Percentiles rank a stretch among this genome's conserved stretches.
Conservation (phyloP, 1,140 invertebrate species). For the Paraescarpia echinospica region DNA sequence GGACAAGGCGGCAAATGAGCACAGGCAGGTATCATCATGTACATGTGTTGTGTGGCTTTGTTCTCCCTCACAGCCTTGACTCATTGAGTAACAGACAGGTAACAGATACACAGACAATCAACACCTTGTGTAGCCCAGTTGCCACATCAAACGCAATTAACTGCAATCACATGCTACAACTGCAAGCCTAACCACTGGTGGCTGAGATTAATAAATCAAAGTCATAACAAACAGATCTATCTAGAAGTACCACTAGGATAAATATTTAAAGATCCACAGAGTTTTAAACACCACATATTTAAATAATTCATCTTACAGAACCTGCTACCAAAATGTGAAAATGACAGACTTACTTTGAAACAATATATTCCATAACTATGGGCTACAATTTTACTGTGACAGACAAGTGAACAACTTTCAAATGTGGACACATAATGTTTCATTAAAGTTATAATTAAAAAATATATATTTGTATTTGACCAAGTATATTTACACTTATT, state of each 20-base stretch:
- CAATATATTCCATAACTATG: not conserved
- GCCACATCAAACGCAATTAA: not conserved
- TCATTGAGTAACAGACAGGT: not conserved
- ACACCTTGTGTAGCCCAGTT: not conserved
- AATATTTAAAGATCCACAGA: not conserved
- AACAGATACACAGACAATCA: not conserved
- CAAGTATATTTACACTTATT: no score
- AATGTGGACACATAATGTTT: no score
- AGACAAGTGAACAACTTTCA: no score
- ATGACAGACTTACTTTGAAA: not conserved
- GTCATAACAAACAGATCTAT: not conserved
- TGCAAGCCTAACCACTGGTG: not conserved
- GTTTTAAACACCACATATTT: not conserved
- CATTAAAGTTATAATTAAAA: no score
- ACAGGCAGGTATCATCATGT: not conserved
- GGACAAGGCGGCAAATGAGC: not conserved
- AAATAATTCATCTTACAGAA: no score
- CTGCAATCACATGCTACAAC: not conserved
- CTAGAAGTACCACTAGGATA: not conserved
- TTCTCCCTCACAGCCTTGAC: not conserved
- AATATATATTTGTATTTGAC: no score
- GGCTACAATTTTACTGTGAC: not conserved
- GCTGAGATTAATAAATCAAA: not conserved
- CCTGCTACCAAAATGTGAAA: not conserved
- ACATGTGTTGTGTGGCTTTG: not conserved